Percentiles rank a stretch among this genome's conserved stretches.
These are phyloP conservation scores for Drosophila pseudotakahashii DNA, from an alignment of 2,888 invertebrate species.

Conservation along the genomic window DNA sequence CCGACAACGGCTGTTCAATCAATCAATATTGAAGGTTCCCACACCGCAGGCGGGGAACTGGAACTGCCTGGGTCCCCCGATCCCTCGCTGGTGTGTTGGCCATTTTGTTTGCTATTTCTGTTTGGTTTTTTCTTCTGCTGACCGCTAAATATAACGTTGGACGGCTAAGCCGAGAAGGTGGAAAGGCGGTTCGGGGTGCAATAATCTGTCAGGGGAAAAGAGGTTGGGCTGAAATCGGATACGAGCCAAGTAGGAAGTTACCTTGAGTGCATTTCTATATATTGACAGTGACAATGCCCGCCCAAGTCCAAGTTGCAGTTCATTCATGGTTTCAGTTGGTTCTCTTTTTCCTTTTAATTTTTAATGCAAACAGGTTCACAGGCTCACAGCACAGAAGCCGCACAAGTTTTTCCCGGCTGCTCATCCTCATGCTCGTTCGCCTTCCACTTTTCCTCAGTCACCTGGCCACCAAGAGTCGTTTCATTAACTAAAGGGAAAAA, in stretches of 20 bases:
- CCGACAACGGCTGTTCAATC: conserved; percentile 53
- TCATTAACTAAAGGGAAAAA: conserved; percentile 44
- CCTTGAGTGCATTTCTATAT: conserved; percentile 82
- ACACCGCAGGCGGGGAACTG: conserved; percentile 32
- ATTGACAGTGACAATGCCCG: conserved; percentile 74
- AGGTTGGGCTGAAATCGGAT: conserved; percentile 73
- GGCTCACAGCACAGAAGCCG: conserved; percentile 74
- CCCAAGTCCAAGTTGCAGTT: conserved; percentile 54
- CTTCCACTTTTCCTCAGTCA: conserved; percentile 22
- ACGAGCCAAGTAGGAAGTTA: conserved; percentile 80
- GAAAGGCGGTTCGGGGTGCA: conserved; percentile 32
- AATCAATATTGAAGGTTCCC: conserved; percentile 68
- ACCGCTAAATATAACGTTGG: conserved; percentile 65
- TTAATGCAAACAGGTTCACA: conserved; percentile 73
- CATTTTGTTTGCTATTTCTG: conserved; percentile 61
- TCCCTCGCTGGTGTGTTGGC: conserved; percentile 42
- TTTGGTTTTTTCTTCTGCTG: conserved; percentile 42
- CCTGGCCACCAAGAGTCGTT: conserved; percentile 44
- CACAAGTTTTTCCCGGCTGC: conserved; percentile 60
- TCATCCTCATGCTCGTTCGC: conserved; percentile 16
- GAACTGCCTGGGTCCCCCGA: conserved; percentile 16
- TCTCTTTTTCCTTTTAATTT: conserved; percentile 1
- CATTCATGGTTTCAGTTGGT: conserved; percentile 73
- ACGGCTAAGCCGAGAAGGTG: conserved; percentile 31
- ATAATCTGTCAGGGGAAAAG: conserved; percentile 69